phyloP scores from a whole-genome alignment of 37 sponge, comb jelly and placozoan genomes.

The Oscarella lobularis region DNA sequence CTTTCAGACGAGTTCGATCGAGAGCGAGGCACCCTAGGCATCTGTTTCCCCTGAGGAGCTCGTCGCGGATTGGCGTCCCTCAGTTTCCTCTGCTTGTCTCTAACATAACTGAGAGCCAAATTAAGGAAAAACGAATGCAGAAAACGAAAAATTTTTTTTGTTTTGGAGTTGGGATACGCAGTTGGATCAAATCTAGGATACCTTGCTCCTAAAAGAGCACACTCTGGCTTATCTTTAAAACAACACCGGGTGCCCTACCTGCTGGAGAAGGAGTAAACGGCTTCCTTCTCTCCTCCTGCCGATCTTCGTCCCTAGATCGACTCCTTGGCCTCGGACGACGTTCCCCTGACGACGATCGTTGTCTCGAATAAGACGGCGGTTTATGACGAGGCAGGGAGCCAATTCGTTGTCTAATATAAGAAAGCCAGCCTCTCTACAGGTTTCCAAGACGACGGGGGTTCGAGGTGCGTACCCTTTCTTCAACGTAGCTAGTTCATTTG shows the following conservation, averaged over 20 bases:
- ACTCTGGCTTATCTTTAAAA: background rate
- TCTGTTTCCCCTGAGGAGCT: constrained; percentile 15
- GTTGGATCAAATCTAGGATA: constrained; percentile 64
- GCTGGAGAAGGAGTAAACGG: constrained; percentile 1
- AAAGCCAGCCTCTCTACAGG: too few relatives aligned
- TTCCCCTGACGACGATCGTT: too few relatives aligned
- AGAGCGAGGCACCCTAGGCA: constrained; percentile 10
- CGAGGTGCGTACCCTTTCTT: constrained; percentile 28
- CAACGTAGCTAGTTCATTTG: constrained; percentile 57
- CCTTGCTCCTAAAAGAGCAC: background rate
- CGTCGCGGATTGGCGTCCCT: constrained; percentile 25
- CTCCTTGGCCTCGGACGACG: too few relatives aligned
- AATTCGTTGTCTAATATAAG: too few relatives aligned
- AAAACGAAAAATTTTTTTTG: too few relatives aligned
- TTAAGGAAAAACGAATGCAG: too few relatives aligned
- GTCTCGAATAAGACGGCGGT: too few relatives aligned
- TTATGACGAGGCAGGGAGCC: too few relatives aligned
- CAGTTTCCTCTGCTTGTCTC: constrained; percentile 33
- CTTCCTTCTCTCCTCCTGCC: too few relatives aligned
- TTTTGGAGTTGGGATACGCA: constrained; percentile 17
- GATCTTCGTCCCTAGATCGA: too few relatives aligned
- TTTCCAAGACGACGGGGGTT: too few relatives aligned
- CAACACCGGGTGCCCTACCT: background rate
- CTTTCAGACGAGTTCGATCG: constrained; percentile 47
- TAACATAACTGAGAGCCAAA: constrained; percentile 46